Evolutionary conservation across 2,113 vertebrate genomes (phyloP), one percentile per base, ranked within the genome.

Genomic region (Xenotilapia longispinis): DNA sequence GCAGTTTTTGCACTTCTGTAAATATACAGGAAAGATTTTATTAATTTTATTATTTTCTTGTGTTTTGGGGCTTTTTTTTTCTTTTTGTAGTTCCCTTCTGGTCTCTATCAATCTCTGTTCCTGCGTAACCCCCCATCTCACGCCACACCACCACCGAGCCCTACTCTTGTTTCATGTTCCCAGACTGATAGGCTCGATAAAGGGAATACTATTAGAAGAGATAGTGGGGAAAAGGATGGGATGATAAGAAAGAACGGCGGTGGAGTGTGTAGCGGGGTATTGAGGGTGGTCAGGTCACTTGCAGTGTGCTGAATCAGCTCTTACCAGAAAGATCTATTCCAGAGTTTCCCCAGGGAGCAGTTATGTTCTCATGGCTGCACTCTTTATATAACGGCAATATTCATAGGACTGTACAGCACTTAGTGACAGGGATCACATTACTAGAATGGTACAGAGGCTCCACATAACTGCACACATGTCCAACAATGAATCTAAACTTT

Each of bases 221-320:
- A 87, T 23, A 47, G 54, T 63, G 40, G 49, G 53, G 1, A 63
- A 88, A 87, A 81, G 81, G 81, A 92, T 84, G 83, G 40, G 82
- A 54, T 58, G 87, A 95, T 93, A 87, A 92, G 91, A 90, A n/a
- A 89, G 73, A 70, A 42, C 12, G 36, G 28, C 1, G 13, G 38
- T 23, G n/a, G 84, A 73, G 57, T 81, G 42, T 40, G 79, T n/a
- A 65, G 8, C 40, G 2, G 12, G 36, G 33, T 42, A 40, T 40
- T 28, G 33, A 68, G n/a, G 70, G 54, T 78, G 47, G 80, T 55
- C 57, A 45, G 55, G 91, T 89, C 90, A 85, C 75, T 68, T 47
- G 23, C 68, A 79, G 58, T 86, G 42, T 86, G 94, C 93, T 95
- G 94, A 95, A 84, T 95, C 93, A 94, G 93, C 91, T 85, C 83